Evolutionary conservation across 2,797 vertebrate species (phyloP).

Genomic region (Leontocebus nigricollis): DNA sequence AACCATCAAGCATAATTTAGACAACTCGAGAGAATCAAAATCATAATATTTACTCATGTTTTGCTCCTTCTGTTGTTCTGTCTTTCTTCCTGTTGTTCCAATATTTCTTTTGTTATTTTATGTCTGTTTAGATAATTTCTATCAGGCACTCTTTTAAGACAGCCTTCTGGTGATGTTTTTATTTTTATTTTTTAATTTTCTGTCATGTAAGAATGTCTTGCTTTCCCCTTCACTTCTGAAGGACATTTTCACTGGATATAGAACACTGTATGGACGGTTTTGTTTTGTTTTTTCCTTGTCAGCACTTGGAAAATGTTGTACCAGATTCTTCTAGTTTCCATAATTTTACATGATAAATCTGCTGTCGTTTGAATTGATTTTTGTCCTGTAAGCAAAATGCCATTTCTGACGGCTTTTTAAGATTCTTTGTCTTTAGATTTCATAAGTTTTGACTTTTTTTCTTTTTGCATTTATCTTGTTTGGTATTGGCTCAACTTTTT

Average conservation of each 20-base stretch:
- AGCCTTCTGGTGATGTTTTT: not conserved
- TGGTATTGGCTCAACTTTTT: not conserved
- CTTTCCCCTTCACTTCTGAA: not conserved
- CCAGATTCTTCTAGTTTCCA: not conserved
- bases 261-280: not conserved
- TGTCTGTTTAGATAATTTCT: not conserved
- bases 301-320: not conserved
- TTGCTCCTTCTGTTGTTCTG: not conserved
- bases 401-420: not conserved
- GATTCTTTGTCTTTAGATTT: not conserved
- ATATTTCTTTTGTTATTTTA: not conserved
- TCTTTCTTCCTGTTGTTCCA: not conserved
- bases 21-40: not conserved
- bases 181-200: not conserved
- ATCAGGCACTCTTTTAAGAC: not conserved
- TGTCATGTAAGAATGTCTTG: not conserved
- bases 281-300: not conserved
- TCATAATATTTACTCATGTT: not conserved
- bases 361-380: not conserved
- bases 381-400: too few species aligned
- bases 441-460: not conserved
- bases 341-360: not conserved
- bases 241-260: not conserved
- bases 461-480: not conserved
- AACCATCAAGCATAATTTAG: not conserved